A percentile compares a stretch with the other conserved stretches of the same genome.
These are phyloP conservation scores for Natator depressus DNA, from an alignment of 2,113 vertebrate genomes.

Conservation along the genomic window DNA sequence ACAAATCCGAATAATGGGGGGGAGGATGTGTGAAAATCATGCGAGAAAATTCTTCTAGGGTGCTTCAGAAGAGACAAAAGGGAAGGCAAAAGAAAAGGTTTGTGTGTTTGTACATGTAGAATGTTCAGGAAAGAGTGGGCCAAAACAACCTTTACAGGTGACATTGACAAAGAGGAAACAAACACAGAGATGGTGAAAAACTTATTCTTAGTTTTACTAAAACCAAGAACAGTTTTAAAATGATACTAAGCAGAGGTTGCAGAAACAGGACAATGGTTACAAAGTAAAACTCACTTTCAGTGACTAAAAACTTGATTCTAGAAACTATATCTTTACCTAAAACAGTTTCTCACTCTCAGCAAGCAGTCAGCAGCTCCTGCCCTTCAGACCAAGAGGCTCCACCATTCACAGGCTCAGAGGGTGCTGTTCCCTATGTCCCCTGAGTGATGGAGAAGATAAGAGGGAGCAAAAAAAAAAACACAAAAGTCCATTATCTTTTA, in stretches of 20 bases:
- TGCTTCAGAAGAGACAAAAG: neutral
- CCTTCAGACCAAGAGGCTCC: neutral
- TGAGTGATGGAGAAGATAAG: neutral
- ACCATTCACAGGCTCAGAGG: neutral
- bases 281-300: neutral
- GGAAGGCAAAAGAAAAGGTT: neutral
- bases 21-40: rapidly evolving
- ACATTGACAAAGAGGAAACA: neutral
- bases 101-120: neutral
- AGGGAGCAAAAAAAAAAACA: neutral
- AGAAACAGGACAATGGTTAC: neutral
- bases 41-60: neutral
- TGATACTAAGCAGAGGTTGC: neutral
- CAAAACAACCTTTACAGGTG: neutral
- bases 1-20: rapidly evolving
- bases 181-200: no score
- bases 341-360: neutral
- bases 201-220: no score
- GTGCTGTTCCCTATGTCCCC: neutral
- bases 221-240: no score
- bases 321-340: neutral
- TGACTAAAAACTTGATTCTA: neutral
- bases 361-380: neutral
- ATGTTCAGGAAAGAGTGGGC: neutral
- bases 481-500: neutral